Base-by-base conservation (phyloP, 2,113 vertebrate genomes). In the Arenaria interpres region DNA sequence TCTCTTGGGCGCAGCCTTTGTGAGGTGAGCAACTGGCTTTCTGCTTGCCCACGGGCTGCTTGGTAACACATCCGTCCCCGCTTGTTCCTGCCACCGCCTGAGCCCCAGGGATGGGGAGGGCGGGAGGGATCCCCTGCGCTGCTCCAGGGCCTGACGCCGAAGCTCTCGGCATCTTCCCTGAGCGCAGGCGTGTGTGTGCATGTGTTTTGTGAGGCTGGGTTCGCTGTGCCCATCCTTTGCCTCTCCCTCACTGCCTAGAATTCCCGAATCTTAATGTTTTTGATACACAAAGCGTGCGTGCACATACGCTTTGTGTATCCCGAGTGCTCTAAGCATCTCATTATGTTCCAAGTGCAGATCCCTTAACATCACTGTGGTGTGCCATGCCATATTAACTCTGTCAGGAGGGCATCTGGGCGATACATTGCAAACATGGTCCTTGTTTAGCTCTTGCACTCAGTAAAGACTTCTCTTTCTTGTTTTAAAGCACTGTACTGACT, bases 391-490 rank as follows among this genome's bases (percentile, higher is more conserved):
- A 15, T 56, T 94, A 86, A 86, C 15, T 77, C 63, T 78, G 41
- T 28, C 2, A 16, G 62, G 79, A 80, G 68, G 72, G 80, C 59
- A 88, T 89, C 77, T 59, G 81, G 64, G 75, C 12, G 33, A 19
- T 87, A 48, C 89, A 56, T 48, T 82, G 89, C 53, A 87, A 92
- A 62, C 33, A 18, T 48, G 46, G 73, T 60, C 66, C 77, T 75
- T 85, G 81, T 82, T 93, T 68, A 92, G 57, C 84, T 94, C 77
- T 66, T 96, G 81, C 57, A 50, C 74, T 85, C 66, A 33, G 62
- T n/a, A 54, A 84, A 91, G 85, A 64, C 69, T 97, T 92, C 51
- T 92, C 43, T 92, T 86, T 78, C 76, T 95, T 81, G 56, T 79
- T 91, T 82, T 75, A 93, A 91, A 94, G 77, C 73, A 82, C 7